Evolutionary conservation across 2,797 vertebrate genomes (phyloP).

Genomic region (Zonotrichia albicollis): DNA sequence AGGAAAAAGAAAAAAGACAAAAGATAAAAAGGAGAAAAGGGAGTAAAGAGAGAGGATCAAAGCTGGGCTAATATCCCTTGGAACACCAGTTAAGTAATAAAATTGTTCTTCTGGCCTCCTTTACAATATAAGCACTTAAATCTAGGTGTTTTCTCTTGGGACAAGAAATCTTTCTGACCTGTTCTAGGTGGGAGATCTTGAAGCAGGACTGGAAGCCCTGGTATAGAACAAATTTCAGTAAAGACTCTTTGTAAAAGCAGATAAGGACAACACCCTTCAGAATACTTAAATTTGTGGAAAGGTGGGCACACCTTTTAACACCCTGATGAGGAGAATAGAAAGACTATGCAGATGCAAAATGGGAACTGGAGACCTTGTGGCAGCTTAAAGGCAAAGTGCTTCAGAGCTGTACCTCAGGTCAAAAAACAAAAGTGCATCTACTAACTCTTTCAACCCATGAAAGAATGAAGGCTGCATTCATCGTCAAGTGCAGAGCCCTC

Average conservation of each 20-base stretch:
- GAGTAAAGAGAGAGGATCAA: neutral
- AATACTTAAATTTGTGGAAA: neutral
- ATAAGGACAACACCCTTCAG: neutral
- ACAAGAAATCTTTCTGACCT: neutral
- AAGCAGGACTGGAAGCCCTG: neutral
- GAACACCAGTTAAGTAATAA: neutral
- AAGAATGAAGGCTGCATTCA: neutral
- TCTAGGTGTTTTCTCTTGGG: neutral
- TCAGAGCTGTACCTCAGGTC: neutral
- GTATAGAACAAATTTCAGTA: neutral
- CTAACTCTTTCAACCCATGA: neutral
- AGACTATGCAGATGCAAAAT: neutral
- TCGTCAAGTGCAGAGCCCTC: fast-evolving
- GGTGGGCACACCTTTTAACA: neutral
- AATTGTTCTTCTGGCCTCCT: neutral
- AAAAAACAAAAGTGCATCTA: neutral
- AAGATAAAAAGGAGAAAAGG: neutral
- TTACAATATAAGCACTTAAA: neutral
- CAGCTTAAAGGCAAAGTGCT: neutral
- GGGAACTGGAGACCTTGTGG: neutral
- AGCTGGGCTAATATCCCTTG: neutral
- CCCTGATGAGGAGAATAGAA: neutral
- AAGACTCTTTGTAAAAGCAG: neutral
- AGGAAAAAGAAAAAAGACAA: neutral
- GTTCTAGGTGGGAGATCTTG: neutral